These are phyloP conservation scores for Drosophila ogumai DNA, from an alignment of 1,140 invertebrate genomes.

Conservation along the genomic window DNA sequence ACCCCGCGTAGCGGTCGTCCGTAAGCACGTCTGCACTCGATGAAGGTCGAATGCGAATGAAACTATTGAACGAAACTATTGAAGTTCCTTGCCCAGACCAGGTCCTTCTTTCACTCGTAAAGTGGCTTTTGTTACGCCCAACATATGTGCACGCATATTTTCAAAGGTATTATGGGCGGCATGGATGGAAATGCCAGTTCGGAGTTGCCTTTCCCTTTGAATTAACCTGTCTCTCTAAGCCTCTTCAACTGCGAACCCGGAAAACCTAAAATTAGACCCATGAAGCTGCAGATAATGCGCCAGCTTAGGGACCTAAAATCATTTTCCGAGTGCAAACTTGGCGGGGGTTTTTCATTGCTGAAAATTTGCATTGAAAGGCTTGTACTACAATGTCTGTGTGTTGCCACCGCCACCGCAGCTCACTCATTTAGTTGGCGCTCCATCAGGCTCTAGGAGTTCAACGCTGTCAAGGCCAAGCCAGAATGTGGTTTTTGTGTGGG, in stretches of 20 bases:
- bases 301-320: constrained; percentile 15
- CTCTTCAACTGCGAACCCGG: not conserved
- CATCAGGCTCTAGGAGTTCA: constrained; percentile 7
- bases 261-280: constrained; percentile 12
- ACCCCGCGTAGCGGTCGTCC: too few relatives aligned
- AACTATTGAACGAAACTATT: constrained; percentile 4
- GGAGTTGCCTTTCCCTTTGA: not conserved
- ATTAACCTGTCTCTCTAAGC: constrained; percentile 7
- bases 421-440: constrained; percentile 24
- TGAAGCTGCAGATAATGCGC: constrained; percentile 16
- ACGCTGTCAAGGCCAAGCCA: constrained; percentile 8
- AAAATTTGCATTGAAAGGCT: not conserved
- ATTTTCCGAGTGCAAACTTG: constrained; percentile 26
- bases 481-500: constrained; percentile 4
- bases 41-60: too few relatives aligned
- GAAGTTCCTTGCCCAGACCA: not conserved
- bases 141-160: constrained; percentile 27
- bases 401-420: constrained; percentile 11
- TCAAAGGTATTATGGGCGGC: constrained; percentile 1
- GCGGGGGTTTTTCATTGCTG: constrained; percentile 1
- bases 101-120: not conserved
- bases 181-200: not conserved
- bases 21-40: too few relatives aligned
- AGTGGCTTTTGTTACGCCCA: not conserved
- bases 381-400: not conserved